Conservation (phyloP, 1,140 invertebrate genomes). For the Goniozus legneri region DNA sequence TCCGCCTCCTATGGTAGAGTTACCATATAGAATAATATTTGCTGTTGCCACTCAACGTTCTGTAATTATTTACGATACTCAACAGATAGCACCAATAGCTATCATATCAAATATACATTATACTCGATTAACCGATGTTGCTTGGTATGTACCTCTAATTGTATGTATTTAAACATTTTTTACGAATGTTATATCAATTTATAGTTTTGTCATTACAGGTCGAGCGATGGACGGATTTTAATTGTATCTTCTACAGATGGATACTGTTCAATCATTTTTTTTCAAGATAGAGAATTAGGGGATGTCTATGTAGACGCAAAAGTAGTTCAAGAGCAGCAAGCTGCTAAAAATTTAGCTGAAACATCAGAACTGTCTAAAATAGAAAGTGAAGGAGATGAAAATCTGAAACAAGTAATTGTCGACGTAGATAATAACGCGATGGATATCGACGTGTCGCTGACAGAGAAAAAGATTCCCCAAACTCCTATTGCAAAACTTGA, state of each 20-base stretch:
- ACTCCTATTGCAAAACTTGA: background rate
- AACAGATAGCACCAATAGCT: constrained; percentile 81
- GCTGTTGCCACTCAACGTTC: constrained; percentile 86
- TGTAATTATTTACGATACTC: constrained; percentile 88
- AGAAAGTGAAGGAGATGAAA: constrained; percentile 26
- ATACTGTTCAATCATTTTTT: constrained; percentile 88
- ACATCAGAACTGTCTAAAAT: constrained; percentile 12
- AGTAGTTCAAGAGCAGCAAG: constrained; percentile 5
- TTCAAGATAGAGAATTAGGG: constrained; percentile 80
- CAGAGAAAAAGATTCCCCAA: constrained; percentile 7
- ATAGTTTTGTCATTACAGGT: constrained; percentile 55
- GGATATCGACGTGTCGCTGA: constrained; percentile 47
- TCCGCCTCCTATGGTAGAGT: constrained; percentile 54
- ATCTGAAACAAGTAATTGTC: constrained; percentile 11
- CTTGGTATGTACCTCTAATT: constrained; percentile 64
- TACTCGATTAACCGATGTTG: constrained; percentile 84
- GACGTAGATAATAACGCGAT: constrained; percentile 45
- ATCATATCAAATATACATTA: constrained; percentile 91
- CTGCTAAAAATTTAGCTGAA: constrained; percentile 26
- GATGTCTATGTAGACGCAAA: constrained; percentile 55
- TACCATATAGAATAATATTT: constrained; percentile 84
- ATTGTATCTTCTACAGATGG: constrained; percentile 92
- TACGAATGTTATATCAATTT: constrained; percentile 1
- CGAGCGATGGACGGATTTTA: constrained; percentile 75
- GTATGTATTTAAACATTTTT: constrained; percentile 10